These are phyloP conservation scores for Microtus pennsylvanicus DNA, from an alignment of 2,113 vertebrate species.

Conservation along the genomic window DNA sequence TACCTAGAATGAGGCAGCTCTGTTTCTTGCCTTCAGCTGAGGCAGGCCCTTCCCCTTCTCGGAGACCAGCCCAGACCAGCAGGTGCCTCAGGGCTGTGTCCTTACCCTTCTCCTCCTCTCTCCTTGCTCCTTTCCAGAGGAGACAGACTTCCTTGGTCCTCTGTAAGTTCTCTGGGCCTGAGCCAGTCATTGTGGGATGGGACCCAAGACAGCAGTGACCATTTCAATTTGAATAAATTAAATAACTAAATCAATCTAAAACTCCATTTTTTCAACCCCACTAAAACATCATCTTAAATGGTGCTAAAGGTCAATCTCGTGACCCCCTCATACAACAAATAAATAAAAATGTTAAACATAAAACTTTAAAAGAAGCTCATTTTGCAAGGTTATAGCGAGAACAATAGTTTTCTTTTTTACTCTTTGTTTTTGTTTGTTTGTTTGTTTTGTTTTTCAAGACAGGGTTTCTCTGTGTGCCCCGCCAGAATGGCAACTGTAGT, in stretches of 20 bases:
- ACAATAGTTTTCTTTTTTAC: not conserved
- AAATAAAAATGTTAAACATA: not conserved
- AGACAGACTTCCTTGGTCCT: fast-evolving
- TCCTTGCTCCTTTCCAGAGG: not conserved
- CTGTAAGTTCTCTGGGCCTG: not conserved
- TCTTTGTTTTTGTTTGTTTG: too few species aligned
- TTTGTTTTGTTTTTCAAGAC: too few species aligned
- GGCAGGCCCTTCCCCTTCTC: not conserved
- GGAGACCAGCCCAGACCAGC: not conserved
- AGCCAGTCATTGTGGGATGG: fast-evolving
- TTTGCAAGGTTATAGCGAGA: not conserved
- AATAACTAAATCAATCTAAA: not conserved
- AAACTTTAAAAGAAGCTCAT: not conserved
- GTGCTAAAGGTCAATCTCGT: not conserved
- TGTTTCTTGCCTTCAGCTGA: not conserved
- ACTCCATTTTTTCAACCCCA: not conserved
- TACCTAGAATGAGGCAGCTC: not conserved
- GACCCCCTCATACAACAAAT: too few species aligned
- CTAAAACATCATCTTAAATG: not conserved
- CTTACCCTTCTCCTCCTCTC: not conserved
- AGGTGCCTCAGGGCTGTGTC: not conserved
- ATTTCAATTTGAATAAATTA: not conserved
- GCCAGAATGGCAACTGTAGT: too few species aligned
- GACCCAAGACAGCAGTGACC: not conserved
- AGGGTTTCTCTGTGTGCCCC: too few species aligned